These are phyloP conservation scores for Crenichthys baileyi DNA, from an alignment of 2,797 vertebrate genomes.

Conservation along the genomic window DNA sequence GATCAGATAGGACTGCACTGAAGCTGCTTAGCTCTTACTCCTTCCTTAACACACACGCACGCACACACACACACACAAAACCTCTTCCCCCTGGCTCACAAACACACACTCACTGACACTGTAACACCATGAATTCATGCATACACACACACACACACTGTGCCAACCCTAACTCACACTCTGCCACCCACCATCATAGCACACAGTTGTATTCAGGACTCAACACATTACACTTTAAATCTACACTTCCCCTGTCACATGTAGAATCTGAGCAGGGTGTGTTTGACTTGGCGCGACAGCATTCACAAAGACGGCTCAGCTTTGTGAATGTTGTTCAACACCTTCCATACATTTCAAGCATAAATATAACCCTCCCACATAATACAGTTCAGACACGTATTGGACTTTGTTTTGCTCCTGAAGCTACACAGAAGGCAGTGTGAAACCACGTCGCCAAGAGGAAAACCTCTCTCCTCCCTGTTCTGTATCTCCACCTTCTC, in stretches of 20 bases:
- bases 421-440: slow-evolving; percentile 52
- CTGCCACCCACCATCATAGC: slow-evolving; percentile 54
- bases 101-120: slow-evolving; percentile 36
- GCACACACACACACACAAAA: slow-evolving; percentile 15
- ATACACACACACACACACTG: slow-evolving; percentile 1
- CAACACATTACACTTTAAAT: slow-evolving; percentile 41
- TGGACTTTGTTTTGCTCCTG: slow-evolving; percentile 62
- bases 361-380: slow-evolving; percentile 23
- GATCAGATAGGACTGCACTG: slow-evolving; percentile 60
- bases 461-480: slow-evolving; percentile 40
- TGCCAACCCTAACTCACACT: slow-evolving; percentile 61
- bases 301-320: slow-evolving; percentile 10
- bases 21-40: slow-evolving; percentile 58
- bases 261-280: slow-evolving; percentile 24
- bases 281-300: slow-evolving; percentile 33
- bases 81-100: slow-evolving; percentile 37
- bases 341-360: slow-evolving; percentile 4
- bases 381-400: slow-evolving; percentile 22
- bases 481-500: slow-evolving; percentile 18
- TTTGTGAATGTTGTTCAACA: slow-evolving; percentile 26
- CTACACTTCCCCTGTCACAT: slow-evolving; percentile 41
- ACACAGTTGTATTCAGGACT: slow-evolving; percentile 42
- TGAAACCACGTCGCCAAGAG: slow-evolving; percentile 59
- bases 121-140: slow-evolving; percentile 11
- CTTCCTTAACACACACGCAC: slow-evolving; percentile 22